A percentile compares a stretch with the other conserved stretches of the same genome.
phyloP scores from a whole-genome alignment of 2,888 invertebrate genomes.

The Scaptomyza tumidula region DNA sequence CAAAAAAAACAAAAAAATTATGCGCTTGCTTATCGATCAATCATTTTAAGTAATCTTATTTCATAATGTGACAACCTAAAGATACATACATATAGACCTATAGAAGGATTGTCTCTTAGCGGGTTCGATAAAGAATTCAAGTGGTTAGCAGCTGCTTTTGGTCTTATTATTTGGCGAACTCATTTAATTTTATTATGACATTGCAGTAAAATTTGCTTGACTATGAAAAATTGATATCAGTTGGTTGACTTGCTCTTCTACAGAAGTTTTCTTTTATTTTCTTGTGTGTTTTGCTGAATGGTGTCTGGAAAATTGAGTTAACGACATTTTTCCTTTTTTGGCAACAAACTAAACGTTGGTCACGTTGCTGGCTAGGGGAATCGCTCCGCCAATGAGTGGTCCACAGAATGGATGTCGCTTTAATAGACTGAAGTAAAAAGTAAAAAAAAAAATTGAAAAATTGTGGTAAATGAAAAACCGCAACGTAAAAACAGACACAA shows the following conservation, averaged over 20 bases:
- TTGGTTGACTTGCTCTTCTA: constrained; percentile 30
- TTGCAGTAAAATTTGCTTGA: constrained; percentile 52
- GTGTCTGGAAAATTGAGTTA: constrained; percentile 54
- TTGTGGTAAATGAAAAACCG: constrained; percentile 49
- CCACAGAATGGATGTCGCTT: constrained; percentile 58
- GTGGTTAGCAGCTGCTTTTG: constrained; percentile 11
- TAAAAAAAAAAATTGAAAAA: constrained; percentile 1
- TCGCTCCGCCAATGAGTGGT: constrained; percentile 18
- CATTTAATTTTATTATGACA: constrained; percentile 73
- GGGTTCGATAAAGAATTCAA: background rate
- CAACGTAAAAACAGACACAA: constrained; percentile 33
- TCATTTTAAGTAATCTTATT: constrained; percentile 33
- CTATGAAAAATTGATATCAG: constrained; percentile 61
- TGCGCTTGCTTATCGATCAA: constrained; percentile 19
- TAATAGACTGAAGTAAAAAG: constrained; percentile 56
- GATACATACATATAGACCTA: background rate
- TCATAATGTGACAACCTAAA: constrained; percentile 27
- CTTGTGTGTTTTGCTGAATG: constrained; percentile 3
- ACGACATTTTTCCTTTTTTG: constrained; percentile 39
- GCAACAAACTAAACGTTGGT: constrained; percentile 43
- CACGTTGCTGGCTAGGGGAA: constrained; percentile 1
- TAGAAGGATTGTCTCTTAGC: background rate
- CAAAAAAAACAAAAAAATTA: background rate
- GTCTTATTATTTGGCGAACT: constrained; percentile 40
- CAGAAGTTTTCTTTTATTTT: constrained; percentile 28